Base-by-base conservation (phyloP, 2,888 invertebrate genomes). In the Eurois occulta region DNA sequence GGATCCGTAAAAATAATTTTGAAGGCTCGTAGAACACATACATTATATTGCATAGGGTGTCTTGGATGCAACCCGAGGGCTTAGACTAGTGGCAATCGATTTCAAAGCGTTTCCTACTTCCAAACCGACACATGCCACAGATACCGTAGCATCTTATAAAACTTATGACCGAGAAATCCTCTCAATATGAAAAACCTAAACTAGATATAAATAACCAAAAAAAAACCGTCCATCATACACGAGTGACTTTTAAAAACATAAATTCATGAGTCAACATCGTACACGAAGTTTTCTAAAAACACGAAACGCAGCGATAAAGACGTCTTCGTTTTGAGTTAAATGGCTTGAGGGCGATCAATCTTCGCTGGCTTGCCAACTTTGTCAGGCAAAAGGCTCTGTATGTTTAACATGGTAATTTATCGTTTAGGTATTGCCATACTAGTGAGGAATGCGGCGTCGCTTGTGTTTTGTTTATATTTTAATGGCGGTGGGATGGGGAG, bases 311-410 rank as follows among this genome's bases (percentile, higher is more conserved):
- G 82, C 87, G 85, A 86, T 88, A 87, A 88, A 90, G 87, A 84
- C 86, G 83, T 88, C 86, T 81, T 73, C 83, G 78, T 86, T 87
- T 86, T 87, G 86, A 82, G 88, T 90, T 87, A 85, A 90, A 89
- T 89, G 89, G 87, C 84, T 79, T 48, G 70, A 75, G 73, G 71
- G 91, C 88, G 88, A 94, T 94, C 94, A 92, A 94, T 94, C 94
- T 94, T 84, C 86, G 81, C 62, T 80, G 85, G 82, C 91, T 71
- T 78, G 86, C 80, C 91, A 90, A 91, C 89, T 91, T 90, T 91
- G 93, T 89, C 91, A 91, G 91, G 87, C 89, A 87, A 86, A 90
- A 75, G 83, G 85, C 83, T 88, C 85, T 81, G 82, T 84, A 78
- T 85, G 85, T 83, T 79, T 84, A 79, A 83, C 87, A 83, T 85